These are phyloP conservation scores for Manis pentadactyla DNA, from an alignment of 2,797 vertebrate species.

Conservation along the genomic window DNA sequence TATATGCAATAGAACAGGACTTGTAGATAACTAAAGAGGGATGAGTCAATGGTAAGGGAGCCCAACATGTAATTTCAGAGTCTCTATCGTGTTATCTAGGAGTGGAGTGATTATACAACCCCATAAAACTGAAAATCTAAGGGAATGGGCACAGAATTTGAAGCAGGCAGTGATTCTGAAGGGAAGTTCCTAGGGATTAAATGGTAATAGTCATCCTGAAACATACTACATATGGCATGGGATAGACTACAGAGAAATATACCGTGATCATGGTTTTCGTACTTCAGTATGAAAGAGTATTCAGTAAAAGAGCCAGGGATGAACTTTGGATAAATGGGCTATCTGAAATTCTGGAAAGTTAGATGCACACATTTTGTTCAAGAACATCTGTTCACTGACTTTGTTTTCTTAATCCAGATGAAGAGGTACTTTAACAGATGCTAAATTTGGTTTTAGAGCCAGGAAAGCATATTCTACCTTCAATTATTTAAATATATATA, in stretches of 20 bases:
- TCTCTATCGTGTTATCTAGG: neutral
- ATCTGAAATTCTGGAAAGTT: neutral
- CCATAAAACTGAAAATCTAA: neutral
- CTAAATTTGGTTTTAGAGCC: neutral
- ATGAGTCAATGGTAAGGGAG: neutral
- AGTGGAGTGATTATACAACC: neutral
- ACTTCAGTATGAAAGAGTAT: neutral
- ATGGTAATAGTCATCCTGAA: neutral
- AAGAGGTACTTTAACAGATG: constrained; percentile 22
- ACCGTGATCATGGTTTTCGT: neutral
- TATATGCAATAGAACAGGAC: neutral
- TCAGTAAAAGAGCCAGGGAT: neutral
- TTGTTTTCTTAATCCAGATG: neutral
- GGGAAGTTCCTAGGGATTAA: neutral
- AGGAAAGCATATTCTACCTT: neutral
- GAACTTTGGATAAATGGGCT: neutral
- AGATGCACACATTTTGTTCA: neutral
- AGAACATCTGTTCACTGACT: neutral
- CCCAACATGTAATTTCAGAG: neutral
- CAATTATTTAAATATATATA: neutral
- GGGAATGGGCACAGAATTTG: neutral
- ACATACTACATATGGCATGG: neutral
- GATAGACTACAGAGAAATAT: neutral
- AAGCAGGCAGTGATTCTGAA: neutral
- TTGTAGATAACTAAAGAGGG: neutral